Conservation (phyloP, 1,140 invertebrate genomes). For the Zelostemma sp. region DNA sequence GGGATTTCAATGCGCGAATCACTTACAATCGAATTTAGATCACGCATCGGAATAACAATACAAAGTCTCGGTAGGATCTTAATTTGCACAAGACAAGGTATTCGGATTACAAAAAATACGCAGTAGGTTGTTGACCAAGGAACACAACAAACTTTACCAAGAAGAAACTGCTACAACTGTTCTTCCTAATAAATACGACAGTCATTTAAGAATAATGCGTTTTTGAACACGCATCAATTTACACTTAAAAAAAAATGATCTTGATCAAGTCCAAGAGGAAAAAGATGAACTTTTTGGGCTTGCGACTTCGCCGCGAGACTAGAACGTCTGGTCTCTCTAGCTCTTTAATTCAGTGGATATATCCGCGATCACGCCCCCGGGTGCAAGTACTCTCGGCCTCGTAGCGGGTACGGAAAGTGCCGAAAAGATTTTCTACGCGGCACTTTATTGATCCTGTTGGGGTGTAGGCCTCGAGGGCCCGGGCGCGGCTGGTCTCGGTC, state of each 20-base stretch:
- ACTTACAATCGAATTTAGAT: no score
- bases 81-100: no score
- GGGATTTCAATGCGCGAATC: no score
- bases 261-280: neutral
- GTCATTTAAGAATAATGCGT: neutral
- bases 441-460: conserved; percentile 48
- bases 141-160: no score
- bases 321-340: neutral
- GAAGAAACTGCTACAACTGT: no score
- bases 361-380: neutral
- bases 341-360: neutral
- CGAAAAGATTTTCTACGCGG: conserved; percentile 27
- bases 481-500: conserved; percentile 67
- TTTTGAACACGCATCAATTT: neutral
- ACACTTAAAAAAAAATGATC: neutral
- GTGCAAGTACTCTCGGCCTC: neutral
- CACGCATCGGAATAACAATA: no score
- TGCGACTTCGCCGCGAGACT: neutral
- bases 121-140: no score
- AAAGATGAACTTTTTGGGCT: neutral
- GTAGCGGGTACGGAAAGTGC: conserved; percentile 15
- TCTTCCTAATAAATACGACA: neutral
- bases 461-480: conserved; percentile 45
- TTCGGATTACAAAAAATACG: no score
- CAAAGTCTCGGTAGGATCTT: no score